A percentile compares a stretch with the other conserved stretches of the same genome.
Conservation (phyloP, 2,113 vertebrate species). For the Rhea americana region DNA sequence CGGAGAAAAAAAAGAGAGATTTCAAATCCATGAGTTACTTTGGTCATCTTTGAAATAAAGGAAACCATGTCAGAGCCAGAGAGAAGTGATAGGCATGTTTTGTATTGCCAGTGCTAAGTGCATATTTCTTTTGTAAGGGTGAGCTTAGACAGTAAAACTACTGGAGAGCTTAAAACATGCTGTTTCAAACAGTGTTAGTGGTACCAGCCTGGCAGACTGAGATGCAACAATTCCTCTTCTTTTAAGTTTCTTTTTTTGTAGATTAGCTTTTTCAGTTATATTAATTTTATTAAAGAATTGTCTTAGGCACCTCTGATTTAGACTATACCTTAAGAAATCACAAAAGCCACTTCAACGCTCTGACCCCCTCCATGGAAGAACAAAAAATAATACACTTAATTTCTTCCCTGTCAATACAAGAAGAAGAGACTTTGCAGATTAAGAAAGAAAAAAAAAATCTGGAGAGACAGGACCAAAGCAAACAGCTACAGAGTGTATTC, state of each 20-base stretch:
- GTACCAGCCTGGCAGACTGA: neutral
- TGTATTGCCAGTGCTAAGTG: neutral
- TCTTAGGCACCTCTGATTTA: neutral
- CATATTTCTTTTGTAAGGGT: neutral
- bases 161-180: neutral
- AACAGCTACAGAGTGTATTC: rapidly evolving
- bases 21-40: neutral
- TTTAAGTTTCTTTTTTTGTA: neutral
- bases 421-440: neutral
- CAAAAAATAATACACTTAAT: neutral
- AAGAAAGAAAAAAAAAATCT: neutral
- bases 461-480: neutral
- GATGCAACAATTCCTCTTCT: neutral
- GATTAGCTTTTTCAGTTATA: neutral
- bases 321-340: neutral
- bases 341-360: neutral
- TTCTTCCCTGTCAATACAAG: neutral
- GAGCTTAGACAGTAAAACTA: neutral
- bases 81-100: neutral
- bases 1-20: neutral
- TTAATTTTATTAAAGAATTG: neutral
- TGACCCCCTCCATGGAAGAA: neutral
- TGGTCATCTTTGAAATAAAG: neutral
- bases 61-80: neutral
- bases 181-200: neutral